phyloP scores from a whole-genome alignment of 2,797 vertebrate species.

The Crypturellus tataupa region DNA sequence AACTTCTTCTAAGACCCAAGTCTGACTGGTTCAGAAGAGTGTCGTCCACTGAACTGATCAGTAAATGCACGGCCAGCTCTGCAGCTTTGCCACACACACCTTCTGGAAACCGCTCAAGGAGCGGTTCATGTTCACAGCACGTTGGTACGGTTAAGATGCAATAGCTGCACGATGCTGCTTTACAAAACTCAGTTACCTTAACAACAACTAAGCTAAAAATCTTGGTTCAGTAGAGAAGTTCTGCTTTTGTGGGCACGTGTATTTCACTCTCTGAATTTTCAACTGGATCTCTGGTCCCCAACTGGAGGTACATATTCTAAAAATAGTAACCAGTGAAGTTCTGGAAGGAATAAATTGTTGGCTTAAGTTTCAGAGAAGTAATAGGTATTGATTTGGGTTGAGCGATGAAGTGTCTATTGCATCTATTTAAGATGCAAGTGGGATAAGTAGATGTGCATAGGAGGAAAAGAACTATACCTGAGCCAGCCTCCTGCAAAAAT shows the following conservation, averaged over 20 bases:
- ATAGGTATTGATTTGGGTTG: background rate
- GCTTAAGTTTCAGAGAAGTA: background rate
- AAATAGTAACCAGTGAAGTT: background rate
- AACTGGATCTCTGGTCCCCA: background rate
- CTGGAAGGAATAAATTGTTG: background rate
- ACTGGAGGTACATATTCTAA: background rate
- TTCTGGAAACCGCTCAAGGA: background rate
- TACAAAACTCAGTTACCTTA: background rate
- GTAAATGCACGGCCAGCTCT: background rate
- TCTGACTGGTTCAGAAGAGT: background rate
- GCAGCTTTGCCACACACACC: too few relatives aligned
- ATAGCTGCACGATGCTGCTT: background rate
- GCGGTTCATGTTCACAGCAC: background rate
- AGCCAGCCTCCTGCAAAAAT: background rate
- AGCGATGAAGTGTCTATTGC: background rate
- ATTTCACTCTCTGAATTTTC: background rate
- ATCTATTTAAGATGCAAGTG: background rate
- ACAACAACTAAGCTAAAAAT: background rate
- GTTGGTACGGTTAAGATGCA: background rate
- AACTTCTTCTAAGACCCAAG: background rate
- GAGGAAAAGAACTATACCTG: background rate
- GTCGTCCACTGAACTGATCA: background rate
- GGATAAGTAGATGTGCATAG: background rate
- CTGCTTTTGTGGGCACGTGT: too few relatives aligned
- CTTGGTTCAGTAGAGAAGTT: background rate